These are phyloP conservation scores for Oxyura jamaicensis DNA, from an alignment of 2,113 vertebrate genomes.

Conservation along the genomic window DNA sequence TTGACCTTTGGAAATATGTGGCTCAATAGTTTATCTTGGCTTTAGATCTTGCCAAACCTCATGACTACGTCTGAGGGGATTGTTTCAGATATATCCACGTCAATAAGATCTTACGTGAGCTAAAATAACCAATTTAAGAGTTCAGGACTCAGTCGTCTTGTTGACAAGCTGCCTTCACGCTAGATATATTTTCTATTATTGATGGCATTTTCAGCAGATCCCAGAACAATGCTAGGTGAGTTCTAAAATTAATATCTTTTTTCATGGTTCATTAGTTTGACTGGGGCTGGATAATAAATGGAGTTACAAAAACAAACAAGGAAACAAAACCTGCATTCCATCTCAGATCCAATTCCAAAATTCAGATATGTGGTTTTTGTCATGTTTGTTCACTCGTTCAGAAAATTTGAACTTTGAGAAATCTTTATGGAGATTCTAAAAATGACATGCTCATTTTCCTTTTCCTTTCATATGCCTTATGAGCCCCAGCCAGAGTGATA, in stretches of 20 bases:
- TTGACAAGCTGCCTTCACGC: constrained; percentile 66
- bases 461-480: background rate
- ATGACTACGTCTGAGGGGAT: constrained; percentile 38
- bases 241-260: constrained; percentile 39
- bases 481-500: background rate
- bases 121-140: constrained; percentile 70
- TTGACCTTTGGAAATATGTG: constrained; percentile 39
- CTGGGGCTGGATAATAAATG: background rate
- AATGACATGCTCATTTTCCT: background rate
- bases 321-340: background rate
- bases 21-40: constrained; percentile 42
- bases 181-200: constrained; percentile 54
- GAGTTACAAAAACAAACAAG: background rate
- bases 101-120: constrained; percentile 65
- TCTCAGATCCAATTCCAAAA: background rate
- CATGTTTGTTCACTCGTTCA: background rate
- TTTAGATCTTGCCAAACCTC: constrained; percentile 55
- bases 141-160: constrained; percentile 65
- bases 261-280: background rate
- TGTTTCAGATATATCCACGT: constrained; percentile 68
- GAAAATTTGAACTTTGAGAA: background rate
- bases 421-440: background rate
- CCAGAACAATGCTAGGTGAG: constrained; percentile 30
- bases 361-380: background rate
- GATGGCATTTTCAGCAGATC: constrained; percentile 24